These are phyloP conservation scores for Phaethornis superciliosus DNA, from an alignment of 2,113 vertebrate genomes.

Conservation along the genomic window DNA sequence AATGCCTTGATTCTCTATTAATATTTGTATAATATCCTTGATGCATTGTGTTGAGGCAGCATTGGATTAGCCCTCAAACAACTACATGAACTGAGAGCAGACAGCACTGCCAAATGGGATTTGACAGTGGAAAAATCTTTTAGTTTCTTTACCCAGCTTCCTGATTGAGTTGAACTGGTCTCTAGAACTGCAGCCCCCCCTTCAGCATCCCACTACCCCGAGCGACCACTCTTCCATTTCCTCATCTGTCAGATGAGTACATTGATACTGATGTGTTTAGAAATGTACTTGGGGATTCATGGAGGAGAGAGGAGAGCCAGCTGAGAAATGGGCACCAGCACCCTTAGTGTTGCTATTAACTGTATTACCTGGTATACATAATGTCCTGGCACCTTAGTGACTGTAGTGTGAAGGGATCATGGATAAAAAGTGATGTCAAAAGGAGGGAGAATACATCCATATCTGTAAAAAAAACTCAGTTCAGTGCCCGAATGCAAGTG, in stretches of 20 bases:
- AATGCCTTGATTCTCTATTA: neutral
- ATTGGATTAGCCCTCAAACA: neutral
- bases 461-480: rapidly evolving
- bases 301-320: neutral
- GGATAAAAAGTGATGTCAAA: neutral
- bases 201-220: too few species aligned
- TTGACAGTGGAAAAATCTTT: neutral
- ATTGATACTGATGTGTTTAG: neutral
- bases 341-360: neutral
- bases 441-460: neutral
- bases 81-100: neutral
- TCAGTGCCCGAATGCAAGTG: rapidly evolving
- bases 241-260: neutral
- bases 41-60: neutral
- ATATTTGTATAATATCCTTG: neutral
- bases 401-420: neutral
- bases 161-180: neutral
- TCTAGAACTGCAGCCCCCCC: neutral
- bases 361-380: neutral
- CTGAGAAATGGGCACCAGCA: neutral
- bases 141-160: neutral
- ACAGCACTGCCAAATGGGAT: neutral
- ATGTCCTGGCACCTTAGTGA: neutral
- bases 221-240: neutral
- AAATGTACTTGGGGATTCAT: neutral